phyloP scores from a whole-genome alignment of 2,113 vertebrate species.

The Crotalus viridis region DNA sequence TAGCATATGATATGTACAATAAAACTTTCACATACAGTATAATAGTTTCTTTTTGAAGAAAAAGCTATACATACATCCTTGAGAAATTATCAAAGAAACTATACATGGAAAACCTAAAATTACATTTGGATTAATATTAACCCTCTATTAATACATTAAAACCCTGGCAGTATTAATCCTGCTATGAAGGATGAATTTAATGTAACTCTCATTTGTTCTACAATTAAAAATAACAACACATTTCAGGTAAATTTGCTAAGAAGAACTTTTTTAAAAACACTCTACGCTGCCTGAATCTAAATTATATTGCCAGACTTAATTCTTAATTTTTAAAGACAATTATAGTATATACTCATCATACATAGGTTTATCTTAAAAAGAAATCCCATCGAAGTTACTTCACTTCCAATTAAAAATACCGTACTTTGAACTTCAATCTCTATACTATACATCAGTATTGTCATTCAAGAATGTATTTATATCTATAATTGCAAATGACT shows the following conservation, averaged over 20 bases:
- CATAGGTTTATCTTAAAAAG: not conserved
- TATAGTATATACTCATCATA: not conserved
- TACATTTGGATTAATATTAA: slow-evolving; percentile 22
- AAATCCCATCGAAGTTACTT: not conserved
- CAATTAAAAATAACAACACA: slow-evolving; percentile 12
- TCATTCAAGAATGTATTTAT: not conserved
- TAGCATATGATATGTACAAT: not conserved
- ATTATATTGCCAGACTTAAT: not conserved
- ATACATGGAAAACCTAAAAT: slow-evolving; percentile 28
- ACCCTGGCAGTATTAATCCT: not conserved
- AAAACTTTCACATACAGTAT: slow-evolving; percentile 21
- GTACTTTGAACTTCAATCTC: not conserved
- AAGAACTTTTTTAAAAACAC: not conserved
- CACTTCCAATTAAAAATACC: not conserved
- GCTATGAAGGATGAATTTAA: not conserved
- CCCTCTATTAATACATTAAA: not conserved
- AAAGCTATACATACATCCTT: not conserved
- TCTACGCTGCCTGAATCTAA: slow-evolving; percentile 3
- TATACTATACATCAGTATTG: not conserved
- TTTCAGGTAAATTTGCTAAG: not conserved
- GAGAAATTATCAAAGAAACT: slow-evolving; percentile 23
- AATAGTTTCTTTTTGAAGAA: slow-evolving; percentile 49
- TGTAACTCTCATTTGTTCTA: not conserved
- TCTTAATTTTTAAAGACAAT: not conserved
- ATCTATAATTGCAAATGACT: not conserved